Evolutionary conservation across 37 sponge, comb jelly and placozoan species (phyloP).

Genomic region (Axinella damicornis): DNA sequence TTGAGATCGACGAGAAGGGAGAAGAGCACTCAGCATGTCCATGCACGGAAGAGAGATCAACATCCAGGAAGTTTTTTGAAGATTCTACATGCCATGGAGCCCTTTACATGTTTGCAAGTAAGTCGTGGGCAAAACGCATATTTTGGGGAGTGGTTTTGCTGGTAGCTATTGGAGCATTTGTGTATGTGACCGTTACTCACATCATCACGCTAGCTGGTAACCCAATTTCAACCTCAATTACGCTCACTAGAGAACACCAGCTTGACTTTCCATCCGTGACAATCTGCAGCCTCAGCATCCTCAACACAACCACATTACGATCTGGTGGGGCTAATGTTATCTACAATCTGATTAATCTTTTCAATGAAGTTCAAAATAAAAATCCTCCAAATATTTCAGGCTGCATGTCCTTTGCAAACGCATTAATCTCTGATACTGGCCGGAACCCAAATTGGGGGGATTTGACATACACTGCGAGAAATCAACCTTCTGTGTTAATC

Average conservation of each 20-base stretch:
- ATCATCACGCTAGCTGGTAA: not conserved
- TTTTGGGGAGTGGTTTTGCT: constrained; percentile 8
- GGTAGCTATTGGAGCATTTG: constrained; percentile 11
- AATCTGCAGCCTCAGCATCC: constrained; percentile 5
- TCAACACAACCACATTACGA: not conserved
- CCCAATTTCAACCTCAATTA: constrained; percentile 29
- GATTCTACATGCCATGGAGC: constrained; percentile 18
- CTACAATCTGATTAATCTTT: not conserved
- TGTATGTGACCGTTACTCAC: not conserved
- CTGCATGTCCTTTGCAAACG: constrained; percentile 1
- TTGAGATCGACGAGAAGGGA: too few relatives aligned
- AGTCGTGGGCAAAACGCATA: constrained; percentile 18
- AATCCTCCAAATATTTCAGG: not conserved
- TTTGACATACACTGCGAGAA: not conserved
- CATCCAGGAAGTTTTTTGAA: not conserved
- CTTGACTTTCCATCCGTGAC: constrained; percentile 9
- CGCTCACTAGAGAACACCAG: not conserved
- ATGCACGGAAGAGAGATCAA: not conserved
- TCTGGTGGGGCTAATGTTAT: not conserved
- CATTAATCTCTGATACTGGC: not conserved
- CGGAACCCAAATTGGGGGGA: constrained; percentile 1
- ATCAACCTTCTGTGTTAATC: not conserved
- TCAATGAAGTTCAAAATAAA: not conserved
- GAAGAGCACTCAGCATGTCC: too few relatives aligned
- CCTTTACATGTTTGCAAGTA: constrained; percentile 10